Evolutionary conservation across 2,888 invertebrate species (phyloP), one percentile per base, ranked within the genome.

Genomic region (Pelosia muscerda): DNA sequence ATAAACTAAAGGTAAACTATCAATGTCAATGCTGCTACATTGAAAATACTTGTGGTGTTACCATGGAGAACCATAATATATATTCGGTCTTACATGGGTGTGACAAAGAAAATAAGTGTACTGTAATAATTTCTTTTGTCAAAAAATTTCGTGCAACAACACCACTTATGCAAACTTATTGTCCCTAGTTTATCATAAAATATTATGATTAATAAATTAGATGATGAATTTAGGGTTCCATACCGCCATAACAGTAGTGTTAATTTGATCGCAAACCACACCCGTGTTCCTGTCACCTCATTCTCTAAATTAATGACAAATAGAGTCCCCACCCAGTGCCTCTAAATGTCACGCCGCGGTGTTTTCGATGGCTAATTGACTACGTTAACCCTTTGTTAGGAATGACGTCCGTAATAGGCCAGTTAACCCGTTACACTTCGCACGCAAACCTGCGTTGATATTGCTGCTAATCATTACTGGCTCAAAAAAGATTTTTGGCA

Each of bases 301-400:
- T 91, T 91, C 86, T 90, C 92, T 86, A 93, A 94, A 93, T 94
- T 94, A 93, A 93, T 93, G 93, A 93, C 94, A 94, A 94, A 94
- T 91, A 94, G 87, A 86, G 86, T 81, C 31, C 86, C 83, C 89
- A 83, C 88, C 88, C 87, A 81, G 81, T 75, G 81, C 81, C 84
- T 90, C 90, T 90, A 89, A 92, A 90, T 90, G 92, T 91, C 90
- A 89, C 84, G 81, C 81, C 84, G 84, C 83, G 85, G 84, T 89
- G 88, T 89, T 90, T 90, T 92, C 92, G 88, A 92, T 92, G 88
- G 91, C 91, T 92, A 93, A 93, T 93, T 93, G 92, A 89, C 88
- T 90, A 81, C 80, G 84, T 84, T 88, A 90, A 90, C 91, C 91
- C 92, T 92, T 92, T 91, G 90, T 92, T 91, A 85, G 79, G 65